phyloP scores from a whole-genome alignment of 2,888 invertebrate species.

The Elgonia sp. region DNA sequence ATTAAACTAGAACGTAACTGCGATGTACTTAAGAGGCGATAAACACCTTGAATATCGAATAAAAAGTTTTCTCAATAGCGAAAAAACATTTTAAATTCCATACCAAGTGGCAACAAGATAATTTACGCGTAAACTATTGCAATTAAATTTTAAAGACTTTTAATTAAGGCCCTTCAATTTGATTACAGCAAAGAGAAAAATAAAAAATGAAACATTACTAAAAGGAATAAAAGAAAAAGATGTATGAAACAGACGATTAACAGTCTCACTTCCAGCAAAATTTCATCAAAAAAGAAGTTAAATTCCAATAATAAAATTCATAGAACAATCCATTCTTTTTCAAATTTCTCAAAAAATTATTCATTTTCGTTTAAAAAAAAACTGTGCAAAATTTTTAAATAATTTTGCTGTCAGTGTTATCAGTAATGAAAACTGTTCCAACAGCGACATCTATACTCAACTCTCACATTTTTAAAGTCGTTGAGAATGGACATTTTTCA shows the following conservation, averaged over 20 bases:
- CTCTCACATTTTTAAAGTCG: too few relatives aligned
- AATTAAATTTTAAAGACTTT: constrained; percentile 10
- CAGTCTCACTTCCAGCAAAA: constrained; percentile 38
- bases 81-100: constrained; percentile 6
- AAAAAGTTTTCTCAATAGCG: constrained; percentile 4
- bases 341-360: too few relatives aligned
- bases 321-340: too few relatives aligned
- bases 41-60: constrained; percentile 7
- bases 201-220: constrained; percentile 11
- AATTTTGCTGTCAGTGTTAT: constrained; percentile 22
- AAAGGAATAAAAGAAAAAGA: constrained; percentile 38
- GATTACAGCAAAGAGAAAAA: constrained; percentile 14
- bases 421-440: constrained; percentile 27
- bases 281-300: background rate
- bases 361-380: too few relatives aligned
- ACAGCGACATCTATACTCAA: constrained; percentile 3
- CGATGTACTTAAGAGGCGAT: constrained; percentile 29
- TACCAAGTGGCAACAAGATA: background rate
- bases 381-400: background rate
- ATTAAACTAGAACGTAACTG: constrained; percentile 58
- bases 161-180: constrained; percentile 21
- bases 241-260: constrained; percentile 79
- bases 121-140: constrained; percentile 15
- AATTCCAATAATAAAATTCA: background rate
- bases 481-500: too few relatives aligned